Evolutionary conservation across 92 coral and sea anemone genomes (phyloP), one percentile per base, ranked within the genome.

Genomic region (Heliopora coerulea): DNA sequence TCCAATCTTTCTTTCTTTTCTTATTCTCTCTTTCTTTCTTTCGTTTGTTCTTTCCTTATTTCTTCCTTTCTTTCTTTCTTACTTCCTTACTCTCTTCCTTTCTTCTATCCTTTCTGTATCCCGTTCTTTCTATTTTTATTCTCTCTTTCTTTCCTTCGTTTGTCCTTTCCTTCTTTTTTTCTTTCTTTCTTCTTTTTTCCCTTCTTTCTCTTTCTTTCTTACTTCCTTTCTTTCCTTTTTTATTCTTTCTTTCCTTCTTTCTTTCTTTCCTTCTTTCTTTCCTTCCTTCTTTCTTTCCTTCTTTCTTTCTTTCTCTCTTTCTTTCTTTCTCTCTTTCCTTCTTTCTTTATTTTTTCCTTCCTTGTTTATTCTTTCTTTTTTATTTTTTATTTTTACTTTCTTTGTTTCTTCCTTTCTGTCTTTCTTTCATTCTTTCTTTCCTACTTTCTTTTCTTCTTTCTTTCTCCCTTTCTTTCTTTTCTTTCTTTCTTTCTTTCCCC

Each of bases 381-480:
- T 37, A 17, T 35, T 59, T 23, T 4, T 37, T 37, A 21, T 35
- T 3, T 10, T 31, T 8, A 21, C 54, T 20, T 24, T 30, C 20
- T 19, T 1, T 20, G 2, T 7, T 29, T 13, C 68, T 62, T 42
- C 41, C 68, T 29, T 30, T 67, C 27, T 35, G 6, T 40, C 59
- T 15, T 44, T 34, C 74, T 21, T 15, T 11, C 30, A 4, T 4
- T 37, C 42, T 37, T 11, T 11, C 11, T 41, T 8, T 25, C 41
- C 25, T 8, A 41, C 14, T 62, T 19, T 20, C 39, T 24, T 19
- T 42, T 62, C 46, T 20, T 19, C 7, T 2, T 29, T 8, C 0
- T 28, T 56, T 59, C 27, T 44, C 80, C 34, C 50, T 23, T 58
- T 74, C 49, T 54, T 31, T 68, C 58, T 74, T 28, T 14, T 13